These are phyloP conservation scores for Trogon melanurus DNA, from an alignment of 2,113 vertebrate species.

Conservation along the genomic window DNA sequence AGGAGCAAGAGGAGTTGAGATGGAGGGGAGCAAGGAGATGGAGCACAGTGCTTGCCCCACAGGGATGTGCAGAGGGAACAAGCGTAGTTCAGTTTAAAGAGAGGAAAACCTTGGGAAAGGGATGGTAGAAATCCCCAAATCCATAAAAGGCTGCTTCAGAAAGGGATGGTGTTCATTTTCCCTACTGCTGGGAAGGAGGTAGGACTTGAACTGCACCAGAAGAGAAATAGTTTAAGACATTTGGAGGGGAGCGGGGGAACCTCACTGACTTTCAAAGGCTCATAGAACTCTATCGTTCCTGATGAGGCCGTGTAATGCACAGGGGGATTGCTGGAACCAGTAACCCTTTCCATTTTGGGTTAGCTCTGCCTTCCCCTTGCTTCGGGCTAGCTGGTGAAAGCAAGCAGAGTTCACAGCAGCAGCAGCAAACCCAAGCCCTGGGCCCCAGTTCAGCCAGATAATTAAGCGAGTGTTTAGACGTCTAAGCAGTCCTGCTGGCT, in stretches of 20 bases:
- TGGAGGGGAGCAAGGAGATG: background rate
- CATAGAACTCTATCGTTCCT: slow-evolving; percentile 1
- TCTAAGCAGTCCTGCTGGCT: slow-evolving; percentile 34
- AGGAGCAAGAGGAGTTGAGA: background rate
- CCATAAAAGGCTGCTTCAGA: background rate
- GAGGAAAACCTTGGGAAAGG: background rate
- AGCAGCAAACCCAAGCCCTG: slow-evolving; percentile 21
- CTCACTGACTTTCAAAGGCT: background rate
- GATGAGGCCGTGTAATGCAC: background rate
- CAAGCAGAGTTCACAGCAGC: background rate
- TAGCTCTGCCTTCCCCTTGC: slow-evolving; percentile 1
- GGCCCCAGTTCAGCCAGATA: slow-evolving; percentile 24
- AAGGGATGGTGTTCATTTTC: background rate
- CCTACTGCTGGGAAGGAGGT: background rate
- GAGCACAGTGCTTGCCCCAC: background rate
- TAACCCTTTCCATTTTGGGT: background rate
- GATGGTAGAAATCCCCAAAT: background rate
- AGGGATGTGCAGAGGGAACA: rapidly evolving
- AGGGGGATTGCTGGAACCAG: background rate
- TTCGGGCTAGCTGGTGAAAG: background rate
- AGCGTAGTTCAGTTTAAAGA: background rate
- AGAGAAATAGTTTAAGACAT: background rate
- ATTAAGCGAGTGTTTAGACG: slow-evolving; percentile 43
- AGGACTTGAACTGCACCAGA: background rate
- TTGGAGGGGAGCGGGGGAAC: background rate